A percentile compares a stretch with the other conserved stretches of the same genome.
These are phyloP conservation scores for Styela plicata DNA, from an alignment of 23 tunicate genomes.

Conservation along the genomic window DNA sequence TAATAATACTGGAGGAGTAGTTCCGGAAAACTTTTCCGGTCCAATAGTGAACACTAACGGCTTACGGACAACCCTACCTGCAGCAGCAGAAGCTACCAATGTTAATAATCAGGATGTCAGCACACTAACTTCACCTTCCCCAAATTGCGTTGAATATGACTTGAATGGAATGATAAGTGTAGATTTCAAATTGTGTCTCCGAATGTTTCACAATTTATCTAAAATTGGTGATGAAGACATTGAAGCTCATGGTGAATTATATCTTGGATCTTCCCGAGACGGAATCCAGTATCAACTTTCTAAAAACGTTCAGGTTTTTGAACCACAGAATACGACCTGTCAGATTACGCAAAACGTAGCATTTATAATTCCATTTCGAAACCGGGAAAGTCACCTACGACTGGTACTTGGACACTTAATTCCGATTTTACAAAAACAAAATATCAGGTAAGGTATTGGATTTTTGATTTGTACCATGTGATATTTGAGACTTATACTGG, in stretches of 20 bases:
- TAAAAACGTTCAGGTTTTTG: not conserved
- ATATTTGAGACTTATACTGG: too few relatives aligned
- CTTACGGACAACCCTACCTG: too few relatives aligned
- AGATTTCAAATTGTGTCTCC: not conserved
- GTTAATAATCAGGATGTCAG: too few relatives aligned
- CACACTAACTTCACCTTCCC: too few relatives aligned
- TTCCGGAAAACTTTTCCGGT: too few relatives aligned
- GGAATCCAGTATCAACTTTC: not conserved
- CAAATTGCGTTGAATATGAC: not conserved
- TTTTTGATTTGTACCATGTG: too few relatives aligned
- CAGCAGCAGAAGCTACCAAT: too few relatives aligned
- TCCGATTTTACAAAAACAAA: constrained; percentile 24
- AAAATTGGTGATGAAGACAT: not conserved
- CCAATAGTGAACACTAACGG: too few relatives aligned
- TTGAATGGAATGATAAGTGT: not conserved
- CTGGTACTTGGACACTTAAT: constrained; percentile 11
- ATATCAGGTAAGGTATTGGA: constrained; percentile 4
- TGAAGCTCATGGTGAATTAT: not conserved
- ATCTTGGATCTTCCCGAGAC: not conserved
- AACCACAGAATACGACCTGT: not conserved
- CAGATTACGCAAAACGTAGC: constrained; percentile 35
- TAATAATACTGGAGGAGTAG: too few relatives aligned
- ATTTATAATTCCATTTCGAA: constrained; percentile 62
- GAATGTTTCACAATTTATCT: not conserved
- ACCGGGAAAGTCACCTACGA: constrained; percentile 30